These are phyloP conservation scores for Aphidius ervi DNA, from an alignment of 1,140 invertebrate genomes.

Conservation along the genomic window DNA sequence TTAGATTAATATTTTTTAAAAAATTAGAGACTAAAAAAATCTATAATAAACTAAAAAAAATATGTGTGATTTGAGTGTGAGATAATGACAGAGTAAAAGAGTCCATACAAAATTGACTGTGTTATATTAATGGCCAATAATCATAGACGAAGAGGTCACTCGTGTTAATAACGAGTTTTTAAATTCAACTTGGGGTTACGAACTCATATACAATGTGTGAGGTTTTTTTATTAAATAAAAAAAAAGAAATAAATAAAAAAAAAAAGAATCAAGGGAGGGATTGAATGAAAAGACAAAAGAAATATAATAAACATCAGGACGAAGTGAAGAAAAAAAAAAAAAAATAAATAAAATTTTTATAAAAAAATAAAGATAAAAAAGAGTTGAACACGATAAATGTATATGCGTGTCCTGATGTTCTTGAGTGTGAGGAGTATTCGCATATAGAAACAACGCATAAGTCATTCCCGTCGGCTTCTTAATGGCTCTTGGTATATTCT, in stretches of 20 bases:
- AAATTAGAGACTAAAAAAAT: no score
- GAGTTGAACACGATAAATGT: no score
- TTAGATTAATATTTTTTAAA: no score
- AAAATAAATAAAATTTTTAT: constrained; percentile 3
- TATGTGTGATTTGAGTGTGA: constrained; percentile 10
- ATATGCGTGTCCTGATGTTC: no score
- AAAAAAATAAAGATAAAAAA: neutral
- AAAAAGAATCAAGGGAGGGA: constrained; percentile 6
- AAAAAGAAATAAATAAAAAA: no score
- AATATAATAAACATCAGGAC: constrained; percentile 5
- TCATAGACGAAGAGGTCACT: constrained; percentile 49
- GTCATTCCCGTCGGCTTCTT: constrained; percentile 14
- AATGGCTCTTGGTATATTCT: constrained; percentile 2
- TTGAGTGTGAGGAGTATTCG: neutral
- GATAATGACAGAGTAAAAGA: constrained; percentile 32
- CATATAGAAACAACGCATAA: constrained; percentile 15
- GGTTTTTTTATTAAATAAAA: neutral
- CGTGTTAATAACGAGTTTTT: constrained; percentile 53
- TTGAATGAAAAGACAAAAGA: constrained; percentile 1
- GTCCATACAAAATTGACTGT: constrained; percentile 40
- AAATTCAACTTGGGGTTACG: constrained; percentile 32
- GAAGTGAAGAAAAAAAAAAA: constrained; percentile 5
- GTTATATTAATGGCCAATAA: constrained; percentile 50
- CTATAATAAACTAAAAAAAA: no score
- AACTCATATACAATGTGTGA: constrained; percentile 13